Base-by-base conservation (phyloP, 2,797 vertebrate genomes). In the Coendou prehensilis region DNA sequence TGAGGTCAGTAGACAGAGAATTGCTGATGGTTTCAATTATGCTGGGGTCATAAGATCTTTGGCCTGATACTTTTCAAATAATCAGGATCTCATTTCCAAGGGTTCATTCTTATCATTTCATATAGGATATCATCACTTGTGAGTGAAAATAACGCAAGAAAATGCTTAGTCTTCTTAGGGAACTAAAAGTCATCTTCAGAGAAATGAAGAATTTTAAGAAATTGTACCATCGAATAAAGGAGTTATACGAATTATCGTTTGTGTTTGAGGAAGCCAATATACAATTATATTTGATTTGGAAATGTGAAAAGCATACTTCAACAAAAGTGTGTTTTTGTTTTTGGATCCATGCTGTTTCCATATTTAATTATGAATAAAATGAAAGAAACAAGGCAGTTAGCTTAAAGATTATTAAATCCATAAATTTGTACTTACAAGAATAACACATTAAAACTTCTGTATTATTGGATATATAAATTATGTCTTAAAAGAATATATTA, bases 31-130 rank as follows among this genome's bases (percentile, higher is more conserved):
- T 87, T 95, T 96, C 94, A 95, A 57, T 96, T 97, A 97, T 76
- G 9, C 22, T 7, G 9, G 4, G 78, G 89, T 97, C 93, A 91
- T 59, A 78, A 79, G 75, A 50, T 91, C 86, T 78, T 33, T 87
- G 88, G 50, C 64, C 93, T 81, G 61, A 67, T 96, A 91, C 79
- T 93, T 95, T 92, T 92, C 88, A 97, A 96, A 96, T 96, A 61
- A 93, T 92, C 92, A 93, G 2, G 11, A 94, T 91, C 90, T 81
- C 1, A 17, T 91, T 97, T 96, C 82, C 18, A 91, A 96, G 87
- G 30, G 59, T 82, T 93, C 89, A 79, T 87, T 93, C 26, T 57
- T 86, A 94, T 67, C 14, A 79, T 84, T 80, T 95, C 73, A 76
- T 93, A n/a, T 41, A 54, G 73, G 50, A 94, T 93, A 41, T 83